phyloP scores from a whole-genome alignment of 2,888 invertebrate genomes.

The Tuberolachnus salignus region DNA sequence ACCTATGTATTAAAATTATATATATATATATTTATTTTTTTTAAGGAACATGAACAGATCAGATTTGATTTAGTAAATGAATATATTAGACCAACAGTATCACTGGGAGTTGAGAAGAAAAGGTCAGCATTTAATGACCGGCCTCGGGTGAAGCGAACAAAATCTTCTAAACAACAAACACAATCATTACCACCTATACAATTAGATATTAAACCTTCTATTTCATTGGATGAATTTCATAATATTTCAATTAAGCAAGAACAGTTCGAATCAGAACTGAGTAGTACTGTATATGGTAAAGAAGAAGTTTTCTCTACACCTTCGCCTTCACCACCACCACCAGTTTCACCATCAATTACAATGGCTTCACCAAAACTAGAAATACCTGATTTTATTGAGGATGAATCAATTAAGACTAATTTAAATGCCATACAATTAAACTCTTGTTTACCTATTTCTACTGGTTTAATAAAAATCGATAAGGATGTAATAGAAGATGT shows the following conservation, averaged over 20 bases:
- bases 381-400: constrained; percentile 1
- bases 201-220: background rate
- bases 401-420: constrained; percentile 41
- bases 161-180: constrained; percentile 23
- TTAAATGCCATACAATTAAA: constrained; percentile 43
- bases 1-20: background rate
- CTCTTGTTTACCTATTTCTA: constrained; percentile 7
- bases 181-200: background rate
- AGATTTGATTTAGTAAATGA: background rate
- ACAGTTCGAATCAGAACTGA: constrained; percentile 1
- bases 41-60: constrained; percentile 38
- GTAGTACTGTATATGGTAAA: constrained; percentile 23
- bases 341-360: background rate
- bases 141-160: constrained; percentile 43
- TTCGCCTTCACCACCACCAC: background rate
- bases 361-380: constrained; percentile 9
- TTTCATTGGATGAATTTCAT: constrained; percentile 6
- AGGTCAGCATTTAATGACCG: constrained; percentile 28
- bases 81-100: background rate
- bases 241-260: constrained; percentile 15
- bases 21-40: background rate
- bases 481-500: constrained; percentile 4
- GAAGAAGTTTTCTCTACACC: constrained; percentile 17
- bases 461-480: constrained; percentile 21
- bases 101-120: constrained; percentile 33